Percentiles rank a stretch among this genome's conserved stretches.
Conservation (phyloP, 2,113 vertebrate genomes). For the Alaudala cheleensis region DNA sequence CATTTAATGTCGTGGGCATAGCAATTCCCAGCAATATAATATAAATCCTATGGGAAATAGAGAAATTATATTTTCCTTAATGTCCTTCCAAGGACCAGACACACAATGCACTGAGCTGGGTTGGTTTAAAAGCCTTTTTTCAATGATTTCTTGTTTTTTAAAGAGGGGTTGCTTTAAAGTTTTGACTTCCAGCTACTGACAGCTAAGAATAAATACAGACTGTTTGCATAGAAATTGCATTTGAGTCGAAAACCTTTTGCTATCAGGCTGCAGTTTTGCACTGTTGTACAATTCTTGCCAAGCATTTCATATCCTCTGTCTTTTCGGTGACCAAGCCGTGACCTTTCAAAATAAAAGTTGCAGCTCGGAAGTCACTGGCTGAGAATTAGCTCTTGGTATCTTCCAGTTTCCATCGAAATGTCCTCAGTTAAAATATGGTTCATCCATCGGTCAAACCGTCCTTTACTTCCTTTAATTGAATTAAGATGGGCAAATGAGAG, state of each 20-base stretch:
- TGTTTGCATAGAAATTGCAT: not conserved
- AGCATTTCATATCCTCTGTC: conserved; percentile 57
- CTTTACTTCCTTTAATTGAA: conserved; percentile 98
- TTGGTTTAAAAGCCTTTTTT: not conserved
- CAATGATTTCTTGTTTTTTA: not conserved
- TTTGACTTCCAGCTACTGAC: not conserved
- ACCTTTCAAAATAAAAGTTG: conserved; percentile 80
- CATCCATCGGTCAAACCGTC: conserved; percentile 91
- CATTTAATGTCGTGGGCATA: not conserved
- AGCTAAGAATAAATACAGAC: not conserved
- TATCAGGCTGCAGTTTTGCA: conserved; percentile 33
- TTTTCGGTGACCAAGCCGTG: conserved; percentile 75
- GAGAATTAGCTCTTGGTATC: conserved; percentile 84
- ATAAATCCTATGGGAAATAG: not conserved
- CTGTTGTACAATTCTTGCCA: not conserved
- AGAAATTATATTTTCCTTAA: not conserved
- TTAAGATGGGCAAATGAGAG: conserved; percentile 98
- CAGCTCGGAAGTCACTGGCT: conserved; percentile 80
- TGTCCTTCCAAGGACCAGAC: not conserved
- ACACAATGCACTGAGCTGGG: not conserved
- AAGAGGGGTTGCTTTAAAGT: not conserved
- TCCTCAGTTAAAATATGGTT: conserved; percentile 92
- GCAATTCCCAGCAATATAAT: not conserved
- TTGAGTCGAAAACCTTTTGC: conserved; percentile 22
- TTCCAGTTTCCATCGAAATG: conserved; percentile 83